Base-by-base conservation (phyloP, 2,113 vertebrate species). In the Peromyscus californicus region DNA sequence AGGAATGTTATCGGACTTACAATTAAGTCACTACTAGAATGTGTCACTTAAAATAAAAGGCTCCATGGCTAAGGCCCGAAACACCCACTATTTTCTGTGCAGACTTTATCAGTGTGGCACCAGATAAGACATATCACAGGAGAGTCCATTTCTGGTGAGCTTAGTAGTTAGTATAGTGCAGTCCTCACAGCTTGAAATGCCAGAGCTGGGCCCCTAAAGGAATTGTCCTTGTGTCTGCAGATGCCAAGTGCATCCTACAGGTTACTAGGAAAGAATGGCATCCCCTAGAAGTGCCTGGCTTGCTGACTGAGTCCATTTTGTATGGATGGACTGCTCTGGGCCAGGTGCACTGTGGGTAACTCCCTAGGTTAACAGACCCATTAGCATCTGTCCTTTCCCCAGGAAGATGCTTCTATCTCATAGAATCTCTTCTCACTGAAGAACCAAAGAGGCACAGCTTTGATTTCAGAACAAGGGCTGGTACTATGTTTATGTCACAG, bases 1-100 rank as follows among this genome's bases (percentile, higher is more conserved):
- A 99, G 98, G 98, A 98, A 98, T 98, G 98, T 97, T 99, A 98
- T 98, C 98, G 98, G 98, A 99, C 98, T 98, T 97, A 98, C 98
- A 98, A 99, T 99, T 98, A 98, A 85, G 88, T 91, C 97, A 97
- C 97, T 97, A 98, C 98, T 98, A 98, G 98, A 98, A 98, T 88
- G 82, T 97, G 98, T 97, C 98, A 98, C 97, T 98, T 98, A 97
- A 97, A 98, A 98, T 94, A 92, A 94, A 97, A 98, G 91, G 21
- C 36, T 94, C 91, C 70, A 51, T 57, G 61, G 72, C 57, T 67
- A 91, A 63, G 74, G 65, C 93, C 97, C 93, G 85, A 85, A 96
- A 97, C 83, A 76, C 90, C 74, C 84, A 82, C 93, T 70, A 31
- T 91, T 93, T 89, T 89, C 80, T 96, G 21, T 96, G 21, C 31